Evolutionary conservation across 2,888 invertebrate genomes (phyloP), one percentile per base, ranked within the genome.

Genomic region (Leptogaster cylindrica): DNA sequence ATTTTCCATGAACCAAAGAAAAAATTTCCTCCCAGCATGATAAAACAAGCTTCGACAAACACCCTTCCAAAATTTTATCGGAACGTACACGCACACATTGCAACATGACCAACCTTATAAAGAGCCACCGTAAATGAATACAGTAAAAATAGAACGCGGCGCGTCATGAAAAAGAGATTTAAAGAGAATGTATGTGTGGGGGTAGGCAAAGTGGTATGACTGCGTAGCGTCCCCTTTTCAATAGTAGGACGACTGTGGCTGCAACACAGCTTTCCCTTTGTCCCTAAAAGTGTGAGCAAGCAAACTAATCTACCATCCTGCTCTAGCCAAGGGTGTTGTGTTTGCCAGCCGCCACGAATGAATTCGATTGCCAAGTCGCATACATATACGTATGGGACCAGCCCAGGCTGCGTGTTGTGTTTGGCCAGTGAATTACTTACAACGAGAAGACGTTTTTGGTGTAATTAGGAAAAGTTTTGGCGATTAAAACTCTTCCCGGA

Each of bases 371-470:
- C 51, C 51, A 27, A 23, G 50, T 48, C 68, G 39, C 68, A 68
- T 64, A 70, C 70, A 70, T n/a, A n/a, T 68, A 68, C 66, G 68
- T 64, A 64, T 63, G 46, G 66, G 70, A 70, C 70, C 70, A 66
- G 70, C 70, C 70, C 70, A 70, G 68, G 66, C 68, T 66, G 66
- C 70, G 70, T 68, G 68, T 68, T 65, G 66, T 70, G 63, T 70
- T 66, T 65, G 48, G 41, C 50, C 27, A 61, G 67, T 36, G 63
- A 67, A 61, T 61, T 58, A 25, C 27, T 31, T 61, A 61, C 61
- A n/a, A n/a, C n/a, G 61, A 16, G 61, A 44, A 41, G 61, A 20
- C 44, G 61, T 27, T 44, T 61, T 61, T 61, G 44, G 44, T 27
- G 44, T 61, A 61, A 61, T 61, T 61, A 44, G 44, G 61, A 27